Conservation (phyloP, 2,797 vertebrate species). For the Chelmon rostratus region DNA sequence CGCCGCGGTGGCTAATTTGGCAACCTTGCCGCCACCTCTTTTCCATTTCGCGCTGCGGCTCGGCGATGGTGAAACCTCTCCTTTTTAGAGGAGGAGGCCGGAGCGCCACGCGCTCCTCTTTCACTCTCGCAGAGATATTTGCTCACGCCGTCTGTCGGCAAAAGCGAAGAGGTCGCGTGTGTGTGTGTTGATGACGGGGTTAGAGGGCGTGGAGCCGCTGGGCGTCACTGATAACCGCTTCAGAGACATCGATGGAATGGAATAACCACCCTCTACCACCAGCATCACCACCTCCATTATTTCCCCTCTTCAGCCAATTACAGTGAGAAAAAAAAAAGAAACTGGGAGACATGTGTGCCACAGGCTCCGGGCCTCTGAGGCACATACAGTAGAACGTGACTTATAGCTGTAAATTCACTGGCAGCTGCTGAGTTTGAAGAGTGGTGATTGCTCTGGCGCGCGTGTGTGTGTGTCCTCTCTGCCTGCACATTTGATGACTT, state of each 20-base stretch:
- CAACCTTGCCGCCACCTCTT: conserved; percentile 54
- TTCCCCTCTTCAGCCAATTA: conserved; percentile 57
- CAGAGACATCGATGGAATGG: conserved; percentile 61
- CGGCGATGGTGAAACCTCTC: conserved; percentile 50
- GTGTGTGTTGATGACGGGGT: conserved; percentile 75
- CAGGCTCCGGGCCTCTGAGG: conserved; percentile 12
- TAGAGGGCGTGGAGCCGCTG: conserved; percentile 69
- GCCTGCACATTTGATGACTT: conserved; percentile 66
- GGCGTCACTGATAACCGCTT: conserved; percentile 80
- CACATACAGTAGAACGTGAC: conserved; percentile 44
- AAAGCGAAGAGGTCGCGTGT: conserved; percentile 62
- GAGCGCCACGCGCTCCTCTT: conserved; percentile 24
- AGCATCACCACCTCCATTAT: conserved; percentile 31
- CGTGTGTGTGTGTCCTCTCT: conserved; percentile 18
- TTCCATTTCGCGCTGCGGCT: conserved; percentile 36
- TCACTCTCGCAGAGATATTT: conserved; percentile 50
- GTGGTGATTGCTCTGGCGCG: conserved; percentile 19
- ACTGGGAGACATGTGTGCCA: conserved; percentile 31
- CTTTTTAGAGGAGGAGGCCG: conserved; percentile 28
- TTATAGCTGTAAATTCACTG: conserved; percentile 34
- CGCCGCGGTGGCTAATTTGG: conserved; percentile 70
- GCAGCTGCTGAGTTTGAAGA: conserved; percentile 30
- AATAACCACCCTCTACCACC: conserved; percentile 42
- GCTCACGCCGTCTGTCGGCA: conserved; percentile 47
- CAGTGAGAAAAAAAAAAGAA: conserved; percentile 30